Evolutionary conservation across 2,888 invertebrate genomes (phyloP), one percentile per base, ranked within the genome.

Genomic region (Brachylomia viminalis): DNA sequence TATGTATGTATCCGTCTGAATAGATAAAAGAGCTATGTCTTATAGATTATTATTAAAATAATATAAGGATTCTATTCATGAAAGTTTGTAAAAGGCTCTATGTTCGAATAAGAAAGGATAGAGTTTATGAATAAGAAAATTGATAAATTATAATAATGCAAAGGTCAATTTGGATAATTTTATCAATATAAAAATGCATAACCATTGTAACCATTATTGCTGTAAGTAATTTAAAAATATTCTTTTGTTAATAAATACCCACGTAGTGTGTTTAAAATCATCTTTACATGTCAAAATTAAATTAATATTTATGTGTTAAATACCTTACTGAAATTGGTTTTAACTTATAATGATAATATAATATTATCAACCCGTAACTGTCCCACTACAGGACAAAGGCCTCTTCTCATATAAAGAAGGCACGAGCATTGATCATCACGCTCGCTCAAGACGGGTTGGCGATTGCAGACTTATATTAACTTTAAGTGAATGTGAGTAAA

Each of bases 101-200:
- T 56, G 47, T 54, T 20, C 17, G 1, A 27, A n/a, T 5, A 38
- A 17, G 13, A n/a, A 30, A 52, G 1, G 10, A 30, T 7, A 17
- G 13, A 75, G 23, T 45, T 72, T 66, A 30, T 64, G 7, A 30
- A 56, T 69, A 52, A 68, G 33, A 33, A 45, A 27, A 47, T 17
- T n/a, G 54, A 64, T 72, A 8, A 59, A 61, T 71, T 30, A 54
- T 33, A 42, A 56, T 66, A 61, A 56, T 77, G 49, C 82, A 82
- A 79, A 77, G 27, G 83, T 83, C 80, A 83, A 80, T 80, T 80
- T 83, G 38, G 17, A 82, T 77, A 68, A 75, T 27, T 23, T 54
- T 30, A 38, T 65, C 15, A 47, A 38, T 45, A 67, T 4, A 7
- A 10, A 42, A 66, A 45, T 56, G 17, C 47, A 20, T 75, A 62